phyloP scores from a whole-genome alignment of 2,113 vertebrate genomes.

The Callocephalon fimbriatum region DNA sequence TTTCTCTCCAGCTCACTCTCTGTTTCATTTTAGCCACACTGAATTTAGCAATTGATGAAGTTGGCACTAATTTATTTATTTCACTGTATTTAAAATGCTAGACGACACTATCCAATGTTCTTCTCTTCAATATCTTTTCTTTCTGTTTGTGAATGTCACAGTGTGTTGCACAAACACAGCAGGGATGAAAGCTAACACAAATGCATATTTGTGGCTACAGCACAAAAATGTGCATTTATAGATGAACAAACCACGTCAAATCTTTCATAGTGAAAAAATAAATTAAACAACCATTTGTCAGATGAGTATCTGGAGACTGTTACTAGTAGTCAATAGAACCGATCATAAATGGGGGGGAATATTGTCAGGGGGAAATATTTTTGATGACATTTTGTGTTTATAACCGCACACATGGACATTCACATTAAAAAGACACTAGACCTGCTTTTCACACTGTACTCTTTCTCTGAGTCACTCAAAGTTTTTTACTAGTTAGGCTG shows the following conservation, averaged over 20 bases:
- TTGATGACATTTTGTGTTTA: background rate
- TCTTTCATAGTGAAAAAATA: background rate
- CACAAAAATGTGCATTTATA: conserved; percentile 25
- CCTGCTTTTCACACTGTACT: background rate
- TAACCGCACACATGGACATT: background rate
- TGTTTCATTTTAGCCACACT: background rate
- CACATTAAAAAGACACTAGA: background rate
- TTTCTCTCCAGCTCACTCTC: background rate
- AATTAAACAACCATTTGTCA: background rate
- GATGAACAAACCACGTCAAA: background rate
- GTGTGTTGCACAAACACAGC: conserved; percentile 22
- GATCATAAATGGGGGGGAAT: background rate
- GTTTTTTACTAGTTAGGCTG: background rate
- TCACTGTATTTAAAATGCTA: background rate
- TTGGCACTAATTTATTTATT: background rate
- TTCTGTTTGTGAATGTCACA: conserved; percentile 20
- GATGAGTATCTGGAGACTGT: background rate
- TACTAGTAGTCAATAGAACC: background rate
- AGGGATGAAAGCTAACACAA: conserved; percentile 27
- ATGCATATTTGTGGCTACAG: conserved; percentile 1
- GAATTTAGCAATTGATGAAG: background rate
- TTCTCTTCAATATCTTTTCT: background rate
- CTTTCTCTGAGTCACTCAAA: background rate
- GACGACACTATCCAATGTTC: background rate
- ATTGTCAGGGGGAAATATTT: background rate